These are phyloP conservation scores for Cecidostiba fungosa DNA, from an alignment of 2,888 invertebrate genomes.

Conservation along the genomic window DNA sequence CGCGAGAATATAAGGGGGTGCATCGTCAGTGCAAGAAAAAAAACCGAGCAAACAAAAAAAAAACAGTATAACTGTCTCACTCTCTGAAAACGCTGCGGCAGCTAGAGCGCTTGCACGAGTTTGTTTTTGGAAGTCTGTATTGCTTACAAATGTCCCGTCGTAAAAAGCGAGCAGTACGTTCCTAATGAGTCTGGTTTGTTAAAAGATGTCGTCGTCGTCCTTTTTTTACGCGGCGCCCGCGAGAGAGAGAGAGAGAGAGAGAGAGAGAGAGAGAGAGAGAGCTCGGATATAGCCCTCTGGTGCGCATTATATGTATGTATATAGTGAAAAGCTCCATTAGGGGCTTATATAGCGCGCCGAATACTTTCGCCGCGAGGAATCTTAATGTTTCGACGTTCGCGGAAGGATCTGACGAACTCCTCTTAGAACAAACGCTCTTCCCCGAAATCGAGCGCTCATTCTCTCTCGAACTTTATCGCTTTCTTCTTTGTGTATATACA, in stretches of 20 bases:
- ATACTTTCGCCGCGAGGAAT: constrained; percentile 67
- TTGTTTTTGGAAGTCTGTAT: constrained; percentile 74
- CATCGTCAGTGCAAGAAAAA: background rate
- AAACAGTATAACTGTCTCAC: background rate
- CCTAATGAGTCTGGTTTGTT: constrained; percentile 80
- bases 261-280: too few species aligned
- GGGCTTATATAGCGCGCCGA: constrained; percentile 20
- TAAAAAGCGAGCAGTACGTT: constrained; percentile 76
- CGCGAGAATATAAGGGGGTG: background rate
- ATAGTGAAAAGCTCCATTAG: constrained; percentile 59
- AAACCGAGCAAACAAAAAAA: background rate
- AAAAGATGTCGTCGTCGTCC: constrained; percentile 74
- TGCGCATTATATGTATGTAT: background rate
- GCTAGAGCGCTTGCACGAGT: constrained; percentile 57
- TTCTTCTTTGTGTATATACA: background rate
- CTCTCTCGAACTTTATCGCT: background rate
- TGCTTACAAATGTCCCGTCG: constrained; percentile 80
- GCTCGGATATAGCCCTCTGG: constrained; percentile 34
- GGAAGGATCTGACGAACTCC: constrained; percentile 64
- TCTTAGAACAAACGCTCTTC: constrained; percentile 40
- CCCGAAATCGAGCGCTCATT: constrained; percentile 37
- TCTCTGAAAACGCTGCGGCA: constrained; percentile 10
- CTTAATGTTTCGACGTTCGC: constrained; percentile 71
- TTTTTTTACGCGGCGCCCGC: constrained; percentile 66
- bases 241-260: too few species aligned